These are phyloP conservation scores for Panthera leo DNA, from an alignment of 2,113 vertebrate genomes.

Conservation along the genomic window DNA sequence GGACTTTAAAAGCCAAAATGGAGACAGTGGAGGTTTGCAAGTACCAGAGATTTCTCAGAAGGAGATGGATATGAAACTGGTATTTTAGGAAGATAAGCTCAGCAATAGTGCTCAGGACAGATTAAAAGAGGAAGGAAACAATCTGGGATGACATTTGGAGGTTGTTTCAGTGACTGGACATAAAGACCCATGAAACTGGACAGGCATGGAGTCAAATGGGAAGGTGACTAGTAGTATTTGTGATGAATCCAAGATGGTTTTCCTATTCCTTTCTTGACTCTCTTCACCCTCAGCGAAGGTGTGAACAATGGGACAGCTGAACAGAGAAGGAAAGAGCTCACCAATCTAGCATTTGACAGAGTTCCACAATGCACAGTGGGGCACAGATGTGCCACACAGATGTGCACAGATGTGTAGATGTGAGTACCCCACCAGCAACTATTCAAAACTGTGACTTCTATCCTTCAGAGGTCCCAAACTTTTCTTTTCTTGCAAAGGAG, in stretches of 20 bases:
- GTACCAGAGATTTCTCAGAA: not conserved
- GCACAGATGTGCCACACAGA: too few relatives aligned
- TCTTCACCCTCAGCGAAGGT: not conserved
- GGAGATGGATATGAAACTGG: not conserved
- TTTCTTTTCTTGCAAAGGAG: not conserved
- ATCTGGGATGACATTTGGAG: not conserved
- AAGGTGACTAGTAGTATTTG: not conserved
- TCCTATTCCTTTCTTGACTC: not conserved
- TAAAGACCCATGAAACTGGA: not conserved
- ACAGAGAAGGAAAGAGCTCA: not conserved
- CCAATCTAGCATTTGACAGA: not conserved
- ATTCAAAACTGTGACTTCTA: not conserved
- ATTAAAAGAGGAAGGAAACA: slow-evolving; percentile 15
- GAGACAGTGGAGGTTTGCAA: not conserved
- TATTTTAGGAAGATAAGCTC: slow-evolving; percentile 24
- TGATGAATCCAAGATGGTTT: not conserved
- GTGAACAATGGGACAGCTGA: not conserved
- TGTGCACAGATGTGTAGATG: fast-evolving
- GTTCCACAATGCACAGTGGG: fast-evolving
- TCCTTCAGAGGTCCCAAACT: not conserved
- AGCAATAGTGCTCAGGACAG: not conserved
- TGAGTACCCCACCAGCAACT: not conserved
- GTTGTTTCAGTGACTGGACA: not conserved
- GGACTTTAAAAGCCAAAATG: not conserved
- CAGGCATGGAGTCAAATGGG: not conserved